These are phyloP conservation scores for Ellobium chinense DNA, from an alignment of 2,888 invertebrate genomes.

Conservation along the genomic window DNA sequence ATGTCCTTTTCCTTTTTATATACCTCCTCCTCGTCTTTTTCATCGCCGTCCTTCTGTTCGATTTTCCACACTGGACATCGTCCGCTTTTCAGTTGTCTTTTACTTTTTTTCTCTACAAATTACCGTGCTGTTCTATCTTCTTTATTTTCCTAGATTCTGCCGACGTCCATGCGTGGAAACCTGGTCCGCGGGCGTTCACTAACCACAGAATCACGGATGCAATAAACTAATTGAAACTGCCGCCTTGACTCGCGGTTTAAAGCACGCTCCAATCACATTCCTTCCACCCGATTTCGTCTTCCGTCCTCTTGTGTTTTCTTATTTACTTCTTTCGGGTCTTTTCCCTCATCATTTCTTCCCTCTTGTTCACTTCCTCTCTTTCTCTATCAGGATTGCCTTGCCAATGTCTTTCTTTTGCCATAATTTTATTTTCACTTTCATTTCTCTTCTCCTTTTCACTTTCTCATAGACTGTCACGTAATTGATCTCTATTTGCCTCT, in stretches of 20 bases:
- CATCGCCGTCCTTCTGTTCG: not conserved
- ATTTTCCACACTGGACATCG: too few relatives aligned
- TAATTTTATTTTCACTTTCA: not conserved
- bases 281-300: not conserved
- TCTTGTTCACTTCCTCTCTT: not conserved
- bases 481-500: too few relatives aligned
- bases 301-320: not conserved
- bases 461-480: not conserved
- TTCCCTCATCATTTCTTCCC: not conserved
- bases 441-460: not conserved
- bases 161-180: not conserved
- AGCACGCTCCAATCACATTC: not conserved
- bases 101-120: too few relatives aligned
- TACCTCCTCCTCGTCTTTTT: not conserved
- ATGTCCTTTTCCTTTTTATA: not conserved
- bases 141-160: not conserved
- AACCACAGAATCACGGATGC: constrained; percentile 7
- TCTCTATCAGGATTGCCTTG: not conserved
- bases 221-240: constrained; percentile 12
- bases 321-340: not conserved
- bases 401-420: not conserved
- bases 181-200: not conserved
- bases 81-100: too few relatives aligned
- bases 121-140: too few relatives aligned
- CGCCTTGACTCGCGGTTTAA: not conserved